Conservation (phyloP, 1,140 invertebrate species). For the Scaptodrosophila lebanonensis region DNA sequence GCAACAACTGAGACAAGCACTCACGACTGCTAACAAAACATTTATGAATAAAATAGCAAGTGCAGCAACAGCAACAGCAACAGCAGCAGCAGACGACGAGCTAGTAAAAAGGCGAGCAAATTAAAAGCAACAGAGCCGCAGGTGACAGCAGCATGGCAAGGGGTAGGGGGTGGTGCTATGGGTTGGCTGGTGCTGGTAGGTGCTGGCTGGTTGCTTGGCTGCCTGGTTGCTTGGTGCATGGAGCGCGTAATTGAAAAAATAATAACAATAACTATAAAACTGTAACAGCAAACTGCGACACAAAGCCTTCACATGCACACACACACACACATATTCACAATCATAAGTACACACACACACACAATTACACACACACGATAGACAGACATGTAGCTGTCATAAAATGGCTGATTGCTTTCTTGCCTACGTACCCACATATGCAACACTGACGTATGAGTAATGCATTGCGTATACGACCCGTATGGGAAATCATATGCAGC, state of each 20-base stretch:
- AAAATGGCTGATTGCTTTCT: too few relatives aligned
- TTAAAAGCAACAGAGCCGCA: constrained; percentile 66
- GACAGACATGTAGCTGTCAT: background rate
- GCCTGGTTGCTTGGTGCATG: background rate
- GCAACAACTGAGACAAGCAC: constrained; percentile 14
- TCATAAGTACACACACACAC: background rate
- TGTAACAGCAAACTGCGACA: constrained; percentile 1
- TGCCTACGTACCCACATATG: background rate
- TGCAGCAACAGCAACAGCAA: constrained; percentile 24
- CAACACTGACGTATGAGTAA: constrained; percentile 43
- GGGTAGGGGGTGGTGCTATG: background rate
- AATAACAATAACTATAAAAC: constrained; percentile 46
- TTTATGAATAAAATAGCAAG: constrained; percentile 70
- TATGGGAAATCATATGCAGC: constrained; percentile 17
- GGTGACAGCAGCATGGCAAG: constrained; percentile 23
- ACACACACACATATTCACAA: constrained; percentile 1
- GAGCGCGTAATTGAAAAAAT: constrained; percentile 53
- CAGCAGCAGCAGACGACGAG: constrained; percentile 20
- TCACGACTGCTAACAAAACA: constrained; percentile 40
- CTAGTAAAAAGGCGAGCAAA: constrained; percentile 41
- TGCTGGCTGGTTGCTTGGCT: too few relatives aligned
- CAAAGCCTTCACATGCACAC: constrained; percentile 8
- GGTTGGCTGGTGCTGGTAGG: too few relatives aligned
- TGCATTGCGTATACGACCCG: constrained; percentile 16
- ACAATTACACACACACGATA: too few relatives aligned